Evolutionary conservation across 2,797 vertebrate genomes (phyloP).

Genomic region (Fistularia tabacaria): DNA sequence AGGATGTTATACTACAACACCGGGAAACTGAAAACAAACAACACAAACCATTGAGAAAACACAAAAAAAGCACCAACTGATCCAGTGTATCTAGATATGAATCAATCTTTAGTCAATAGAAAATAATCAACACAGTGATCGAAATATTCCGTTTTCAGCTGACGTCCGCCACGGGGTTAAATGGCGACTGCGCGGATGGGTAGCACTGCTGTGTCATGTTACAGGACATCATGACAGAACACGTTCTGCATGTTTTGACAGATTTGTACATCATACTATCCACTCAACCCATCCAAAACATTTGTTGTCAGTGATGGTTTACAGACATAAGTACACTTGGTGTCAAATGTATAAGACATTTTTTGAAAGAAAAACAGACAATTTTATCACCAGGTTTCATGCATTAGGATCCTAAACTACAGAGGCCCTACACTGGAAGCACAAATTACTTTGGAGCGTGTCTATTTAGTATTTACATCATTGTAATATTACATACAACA

Average conservation of each 20-base stretch:
- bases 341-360: conserved; percentile 46
- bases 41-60: conserved; percentile 23
- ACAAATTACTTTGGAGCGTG: conserved; percentile 63
- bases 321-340: conserved; percentile 76
- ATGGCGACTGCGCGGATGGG: conserved; percentile 30
- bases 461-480: conserved; percentile 58
- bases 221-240: conserved; percentile 19
- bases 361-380: conserved; percentile 6
- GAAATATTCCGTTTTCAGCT: conserved; percentile 41
- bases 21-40: conserved; percentile 25
- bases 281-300: conserved; percentile 25
- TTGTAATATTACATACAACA: conserved; percentile 56
- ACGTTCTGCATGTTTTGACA: conserved; percentile 14
- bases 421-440: conserved; percentile 66
- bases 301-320: conserved; percentile 49
- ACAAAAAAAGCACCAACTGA: conserved; percentile 38
- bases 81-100: conserved; percentile 51
- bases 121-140: conserved; percentile 63
- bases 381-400: conserved; percentile 61
- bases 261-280: conserved; percentile 12
- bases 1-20: conserved; percentile 11
- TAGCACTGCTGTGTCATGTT: conserved; percentile 15
- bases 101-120: conserved; percentile 42
- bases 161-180: conserved; percentile 34
- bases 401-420: conserved; percentile 64